Percentiles rank a stretch among this genome's conserved stretches.
Conservation (phyloP, 2,797 vertebrate genomes). For the Notoglanidium macrostoma region DNA sequence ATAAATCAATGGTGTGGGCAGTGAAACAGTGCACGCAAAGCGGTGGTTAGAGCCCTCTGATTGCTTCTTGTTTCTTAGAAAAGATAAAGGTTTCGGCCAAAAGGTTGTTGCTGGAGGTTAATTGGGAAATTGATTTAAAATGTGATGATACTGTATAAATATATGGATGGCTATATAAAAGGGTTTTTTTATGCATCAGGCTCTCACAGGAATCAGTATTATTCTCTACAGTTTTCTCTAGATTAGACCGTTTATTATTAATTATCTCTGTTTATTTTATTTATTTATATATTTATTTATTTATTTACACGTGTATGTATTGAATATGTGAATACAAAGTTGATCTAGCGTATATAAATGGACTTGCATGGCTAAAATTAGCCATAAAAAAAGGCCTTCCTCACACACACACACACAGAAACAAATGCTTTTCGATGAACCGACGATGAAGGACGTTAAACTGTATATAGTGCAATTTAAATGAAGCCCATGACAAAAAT, state of each 20-base stretch:
- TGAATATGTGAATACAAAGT: neutral
- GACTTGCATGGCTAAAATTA: slow-evolving; percentile 7
- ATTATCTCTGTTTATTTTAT: neutral
- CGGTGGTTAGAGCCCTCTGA: neutral
- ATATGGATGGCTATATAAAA: neutral
- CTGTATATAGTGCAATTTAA: slow-evolving; percentile 51
- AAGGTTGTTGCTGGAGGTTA: neutral
- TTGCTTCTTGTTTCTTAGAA: neutral
- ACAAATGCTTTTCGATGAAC: slow-evolving; percentile 36
- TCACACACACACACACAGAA: neutral
- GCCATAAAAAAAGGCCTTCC: slow-evolving; percentile 16
- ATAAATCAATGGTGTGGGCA: neutral
- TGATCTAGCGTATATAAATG: neutral
- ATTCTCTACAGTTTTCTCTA: neutral
- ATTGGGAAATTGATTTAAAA: slow-evolving; percentile 5
- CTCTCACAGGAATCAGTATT: slow-evolving; percentile 5
- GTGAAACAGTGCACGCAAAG: neutral
- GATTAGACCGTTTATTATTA: neutral
- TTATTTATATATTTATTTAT: neutral
- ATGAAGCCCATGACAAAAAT: slow-evolving; percentile 59
- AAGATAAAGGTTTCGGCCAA: neutral
- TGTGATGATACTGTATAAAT: neutral
- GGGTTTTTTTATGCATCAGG: neutral
- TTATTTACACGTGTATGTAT: neutral
- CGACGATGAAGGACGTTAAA: slow-evolving; percentile 32